Conservation (phyloP, 2,888 invertebrate genomes). For the Cepaea hortensis region DNA sequence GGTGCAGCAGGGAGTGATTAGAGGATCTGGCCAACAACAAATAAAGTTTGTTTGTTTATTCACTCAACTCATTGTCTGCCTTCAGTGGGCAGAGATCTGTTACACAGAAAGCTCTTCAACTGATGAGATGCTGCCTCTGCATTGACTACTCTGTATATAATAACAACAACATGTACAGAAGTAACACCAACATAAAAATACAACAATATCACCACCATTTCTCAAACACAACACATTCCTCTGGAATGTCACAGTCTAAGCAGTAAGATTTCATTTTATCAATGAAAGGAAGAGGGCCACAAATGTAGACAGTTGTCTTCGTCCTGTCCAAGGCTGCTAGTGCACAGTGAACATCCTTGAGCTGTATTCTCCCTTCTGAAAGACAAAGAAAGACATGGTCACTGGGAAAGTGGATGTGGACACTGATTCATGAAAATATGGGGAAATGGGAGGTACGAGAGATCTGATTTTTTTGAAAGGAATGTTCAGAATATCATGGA, state of each 20-base stretch:
- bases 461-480: no score
- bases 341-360: conserved; percentile 54
- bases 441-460: no score
- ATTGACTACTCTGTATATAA: not conserved
- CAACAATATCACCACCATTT: conserved; percentile 65
- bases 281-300: conserved; percentile 70
- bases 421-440: no score
- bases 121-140: not conserved
- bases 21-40: no score
- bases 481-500: no score
- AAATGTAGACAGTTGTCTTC: conserved; percentile 61
- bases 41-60: no score
- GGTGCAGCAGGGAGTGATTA: no score
- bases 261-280: conserved; percentile 59
- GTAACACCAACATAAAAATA: not conserved
- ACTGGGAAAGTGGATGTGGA: no score
- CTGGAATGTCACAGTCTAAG: conserved; percentile 51
- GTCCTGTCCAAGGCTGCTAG: conserved; percentile 55
- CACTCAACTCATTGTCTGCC: no score
- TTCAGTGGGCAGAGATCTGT: not conserved
- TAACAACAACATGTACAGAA: not conserved
- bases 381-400: not conserved
- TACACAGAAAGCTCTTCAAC: not conserved
- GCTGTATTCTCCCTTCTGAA: conserved; percentile 57
- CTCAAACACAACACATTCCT: conserved; percentile 60